Evolutionary conservation across 2,797 vertebrate species (phyloP).

Genomic region (Adrianichthys oophorus): DNA sequence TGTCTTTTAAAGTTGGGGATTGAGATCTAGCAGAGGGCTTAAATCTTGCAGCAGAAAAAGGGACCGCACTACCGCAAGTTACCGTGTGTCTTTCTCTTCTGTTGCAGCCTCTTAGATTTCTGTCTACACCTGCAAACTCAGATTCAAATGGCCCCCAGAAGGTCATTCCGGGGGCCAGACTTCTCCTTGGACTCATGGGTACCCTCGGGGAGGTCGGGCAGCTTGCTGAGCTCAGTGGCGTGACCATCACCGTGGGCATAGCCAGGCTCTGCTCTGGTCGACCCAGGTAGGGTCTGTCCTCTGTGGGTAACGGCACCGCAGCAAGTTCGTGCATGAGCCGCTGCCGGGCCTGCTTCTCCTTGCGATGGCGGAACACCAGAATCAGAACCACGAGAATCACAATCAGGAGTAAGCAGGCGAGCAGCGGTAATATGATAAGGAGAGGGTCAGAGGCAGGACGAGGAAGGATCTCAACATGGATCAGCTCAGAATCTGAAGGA

Average conservation of each 20-base stretch:
- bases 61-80: constrained; percentile 2
- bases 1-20: constrained; percentile 77
- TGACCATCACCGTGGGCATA: constrained; percentile 85
- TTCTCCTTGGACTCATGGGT: constrained; percentile 47
- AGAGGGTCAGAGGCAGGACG: constrained; percentile 75
- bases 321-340: constrained; percentile 69
- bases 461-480: constrained; percentile 63
- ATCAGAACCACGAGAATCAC: constrained; percentile 73
- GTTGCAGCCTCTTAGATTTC: constrained; percentile 7
- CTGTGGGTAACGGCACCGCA: constrained; percentile 24
- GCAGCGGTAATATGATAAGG: constrained; percentile 78
- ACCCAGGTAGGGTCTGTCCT: constrained; percentile 56
- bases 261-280: constrained; percentile 76
- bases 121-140: constrained; percentile 31
- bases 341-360: constrained; percentile 76
- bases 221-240: constrained; percentile 73
- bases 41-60: constrained; percentile 19
- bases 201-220: constrained; percentile 53
- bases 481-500: constrained; percentile 40
- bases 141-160: constrained; percentile 79
- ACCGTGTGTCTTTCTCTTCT: constrained; percentile 16
- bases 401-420: constrained; percentile 81
- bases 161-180: constrained; percentile 70
- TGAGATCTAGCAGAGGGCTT: constrained; percentile 54
- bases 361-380: constrained; percentile 80